Conservation (phyloP, 2,888 invertebrate species). For the Eupithecia centaureata region DNA sequence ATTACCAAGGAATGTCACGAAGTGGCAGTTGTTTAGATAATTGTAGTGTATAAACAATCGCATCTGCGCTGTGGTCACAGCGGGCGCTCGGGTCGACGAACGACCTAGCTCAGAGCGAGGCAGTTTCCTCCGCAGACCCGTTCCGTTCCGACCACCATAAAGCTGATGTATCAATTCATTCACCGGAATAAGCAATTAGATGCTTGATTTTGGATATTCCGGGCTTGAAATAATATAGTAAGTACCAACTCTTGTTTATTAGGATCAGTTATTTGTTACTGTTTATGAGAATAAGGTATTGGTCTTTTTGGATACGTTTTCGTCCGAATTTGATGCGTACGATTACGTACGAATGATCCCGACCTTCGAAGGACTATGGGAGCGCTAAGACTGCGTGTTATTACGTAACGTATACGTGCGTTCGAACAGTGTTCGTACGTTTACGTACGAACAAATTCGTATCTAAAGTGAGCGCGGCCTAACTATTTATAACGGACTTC, state of each 20-base stretch:
- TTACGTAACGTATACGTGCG: too few species aligned
- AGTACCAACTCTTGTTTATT: too few species aligned
- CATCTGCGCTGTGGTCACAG: constrained; percentile 66
- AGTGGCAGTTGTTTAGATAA: constrained; percentile 77
- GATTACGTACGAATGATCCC: too few species aligned
- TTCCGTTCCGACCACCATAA: constrained; percentile 47
- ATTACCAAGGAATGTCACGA: constrained; percentile 82
- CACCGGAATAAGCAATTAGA: constrained; percentile 16
- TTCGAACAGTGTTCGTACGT: too few species aligned
- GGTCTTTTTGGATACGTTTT: too few species aligned
- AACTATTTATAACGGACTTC: too few species aligned
- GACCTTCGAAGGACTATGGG: too few species aligned
- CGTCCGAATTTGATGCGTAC: too few species aligned
- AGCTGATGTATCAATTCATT: constrained; percentile 20
- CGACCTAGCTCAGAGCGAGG: constrained; percentile 75
- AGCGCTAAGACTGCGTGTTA: too few species aligned
- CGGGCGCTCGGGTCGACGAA: constrained; percentile 72
- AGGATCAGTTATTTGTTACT: neutral
- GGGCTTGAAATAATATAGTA: neutral
- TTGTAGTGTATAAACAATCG: constrained; percentile 77
- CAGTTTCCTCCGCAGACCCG: constrained; percentile 56
- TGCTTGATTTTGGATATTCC: neutral
- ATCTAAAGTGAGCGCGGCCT: too few species aligned
- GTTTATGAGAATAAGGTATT: neutral
- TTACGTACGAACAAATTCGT: too few species aligned